Percentiles rank a stretch among this genome's conserved stretches.
Evolutionary conservation across 2,113 vertebrate genomes (phyloP).

Genomic region (Xenus cinereus): DNA sequence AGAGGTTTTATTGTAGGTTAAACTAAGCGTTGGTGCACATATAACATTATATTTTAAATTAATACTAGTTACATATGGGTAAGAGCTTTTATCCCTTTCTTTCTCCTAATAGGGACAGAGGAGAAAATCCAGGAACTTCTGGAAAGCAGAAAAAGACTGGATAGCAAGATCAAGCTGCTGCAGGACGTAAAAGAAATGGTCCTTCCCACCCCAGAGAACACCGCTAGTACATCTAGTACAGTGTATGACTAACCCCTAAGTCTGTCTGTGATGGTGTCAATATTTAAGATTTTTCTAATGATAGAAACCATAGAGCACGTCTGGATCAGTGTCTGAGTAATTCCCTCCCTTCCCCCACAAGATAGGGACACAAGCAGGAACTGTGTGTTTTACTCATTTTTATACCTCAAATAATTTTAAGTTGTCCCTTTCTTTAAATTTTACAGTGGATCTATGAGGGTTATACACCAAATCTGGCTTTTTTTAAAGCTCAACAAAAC

Average conservation of each 20-base stretch:
- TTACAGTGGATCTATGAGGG: background rate
- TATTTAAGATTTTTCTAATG: background rate
- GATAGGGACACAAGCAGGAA: background rate
- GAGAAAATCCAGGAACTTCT: constrained; percentile 58
- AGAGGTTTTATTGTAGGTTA: background rate
- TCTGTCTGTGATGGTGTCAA: background rate
- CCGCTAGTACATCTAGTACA: background rate
- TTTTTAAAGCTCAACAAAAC: background rate
- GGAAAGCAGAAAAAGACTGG: constrained; percentile 52
- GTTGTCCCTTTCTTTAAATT: background rate
- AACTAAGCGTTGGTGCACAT: background rate
- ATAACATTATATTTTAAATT: background rate
- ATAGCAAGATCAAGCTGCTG: constrained; percentile 61
- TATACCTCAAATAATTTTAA: constrained; percentile 3
- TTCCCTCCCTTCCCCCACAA: too few species aligned
- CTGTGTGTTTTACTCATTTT: background rate
- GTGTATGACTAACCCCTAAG: background rate
- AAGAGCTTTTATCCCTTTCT: background rate
- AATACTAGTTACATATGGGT: background rate
- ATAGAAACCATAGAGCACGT: background rate
- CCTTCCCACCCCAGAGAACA: background rate
- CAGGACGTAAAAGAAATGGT: constrained; percentile 42
- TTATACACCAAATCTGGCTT: background rate
- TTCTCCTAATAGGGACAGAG: constrained; percentile 53
- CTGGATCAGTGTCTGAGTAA: background rate